These are phyloP conservation scores for Portevinia maculata DNA, from an alignment of 2,888 invertebrate genomes.

Conservation along the genomic window DNA sequence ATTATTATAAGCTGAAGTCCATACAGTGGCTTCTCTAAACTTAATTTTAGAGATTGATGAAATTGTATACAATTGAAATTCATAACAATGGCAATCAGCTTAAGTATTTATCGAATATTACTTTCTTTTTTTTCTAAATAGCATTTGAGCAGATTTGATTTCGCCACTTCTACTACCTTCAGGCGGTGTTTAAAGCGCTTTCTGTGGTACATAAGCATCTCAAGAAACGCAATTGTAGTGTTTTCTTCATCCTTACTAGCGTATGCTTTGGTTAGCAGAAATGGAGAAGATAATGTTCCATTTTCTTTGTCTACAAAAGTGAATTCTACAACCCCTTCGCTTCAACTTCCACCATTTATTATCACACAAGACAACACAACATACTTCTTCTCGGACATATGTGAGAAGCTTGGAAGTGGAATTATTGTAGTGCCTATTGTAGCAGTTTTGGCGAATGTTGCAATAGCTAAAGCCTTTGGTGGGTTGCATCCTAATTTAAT, in stretches of 20 bases:
- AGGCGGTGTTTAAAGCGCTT: constrained; percentile 83
- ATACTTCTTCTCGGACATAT: constrained; percentile 87
- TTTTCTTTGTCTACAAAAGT: constrained; percentile 87
- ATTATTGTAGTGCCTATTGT: constrained; percentile 92
- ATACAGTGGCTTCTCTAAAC: too few species aligned
- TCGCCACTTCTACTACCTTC: constrained; percentile 75
- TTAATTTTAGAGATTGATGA: too few species aligned
- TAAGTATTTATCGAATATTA: too few species aligned
- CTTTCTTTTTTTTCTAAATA: constrained; percentile 76
- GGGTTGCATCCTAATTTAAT: constrained; percentile 80
- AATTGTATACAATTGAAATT: too few species aligned
- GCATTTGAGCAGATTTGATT: constrained; percentile 85
- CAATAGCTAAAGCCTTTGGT: constrained; percentile 98
- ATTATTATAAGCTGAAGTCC: too few species aligned
- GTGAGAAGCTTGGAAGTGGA: constrained; percentile 89
- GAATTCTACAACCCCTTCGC: constrained; percentile 87
- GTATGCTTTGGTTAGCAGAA: constrained; percentile 82
- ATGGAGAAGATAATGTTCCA: constrained; percentile 83
- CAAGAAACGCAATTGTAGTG: constrained; percentile 91
- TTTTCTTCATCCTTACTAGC: constrained; percentile 86
- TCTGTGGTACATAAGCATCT: constrained; percentile 90
- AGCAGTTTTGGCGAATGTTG: constrained; percentile 93
- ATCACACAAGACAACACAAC: constrained; percentile 84
- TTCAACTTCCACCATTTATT: constrained; percentile 88
- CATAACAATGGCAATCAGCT: too few species aligned